Conservation (phyloP, 1,140 invertebrate species). For the Caenorhabditis latens region DNA sequence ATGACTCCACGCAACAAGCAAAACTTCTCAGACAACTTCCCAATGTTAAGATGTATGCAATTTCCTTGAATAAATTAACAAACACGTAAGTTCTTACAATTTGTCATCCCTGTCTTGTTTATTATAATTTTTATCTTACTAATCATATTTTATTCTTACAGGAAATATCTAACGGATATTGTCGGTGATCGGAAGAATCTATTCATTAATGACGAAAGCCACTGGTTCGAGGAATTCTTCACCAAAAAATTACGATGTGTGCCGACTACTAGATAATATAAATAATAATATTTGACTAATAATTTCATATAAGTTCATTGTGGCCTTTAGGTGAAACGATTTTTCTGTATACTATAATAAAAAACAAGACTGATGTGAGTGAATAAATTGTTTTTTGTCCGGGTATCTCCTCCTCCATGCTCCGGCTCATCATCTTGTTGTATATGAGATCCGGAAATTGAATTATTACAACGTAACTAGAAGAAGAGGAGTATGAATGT, state of each 20-base stretch:
- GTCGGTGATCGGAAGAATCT: conserved; percentile 38
- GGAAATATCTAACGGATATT: conserved; percentile 40
- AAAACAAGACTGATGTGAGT: too few species aligned
- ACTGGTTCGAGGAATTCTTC: conserved; percentile 45
- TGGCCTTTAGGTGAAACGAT: background rate
- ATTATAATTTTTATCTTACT: background rate
- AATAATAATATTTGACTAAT: background rate
- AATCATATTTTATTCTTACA: background rate
- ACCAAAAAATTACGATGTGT: conserved; percentile 36
- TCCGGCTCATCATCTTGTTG: too few species aligned
- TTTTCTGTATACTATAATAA: too few species aligned
- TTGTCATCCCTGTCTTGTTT: background rate
- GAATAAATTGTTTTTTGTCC: too few species aligned
- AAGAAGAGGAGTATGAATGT: too few species aligned
- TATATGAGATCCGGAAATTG: too few species aligned
- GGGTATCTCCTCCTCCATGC: too few species aligned
- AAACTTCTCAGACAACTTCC: conserved; percentile 24
- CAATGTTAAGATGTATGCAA: conserved; percentile 46
- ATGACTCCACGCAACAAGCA: conserved; percentile 24
- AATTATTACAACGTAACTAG: too few species aligned
- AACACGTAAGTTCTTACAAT: background rate
- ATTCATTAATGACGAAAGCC: conserved; percentile 35
- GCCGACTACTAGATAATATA: background rate
- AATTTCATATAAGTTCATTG: background rate
- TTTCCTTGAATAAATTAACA: conserved; percentile 36